Conservation (phyloP, 2,888 invertebrate species). For the Mantis religiosa region DNA sequence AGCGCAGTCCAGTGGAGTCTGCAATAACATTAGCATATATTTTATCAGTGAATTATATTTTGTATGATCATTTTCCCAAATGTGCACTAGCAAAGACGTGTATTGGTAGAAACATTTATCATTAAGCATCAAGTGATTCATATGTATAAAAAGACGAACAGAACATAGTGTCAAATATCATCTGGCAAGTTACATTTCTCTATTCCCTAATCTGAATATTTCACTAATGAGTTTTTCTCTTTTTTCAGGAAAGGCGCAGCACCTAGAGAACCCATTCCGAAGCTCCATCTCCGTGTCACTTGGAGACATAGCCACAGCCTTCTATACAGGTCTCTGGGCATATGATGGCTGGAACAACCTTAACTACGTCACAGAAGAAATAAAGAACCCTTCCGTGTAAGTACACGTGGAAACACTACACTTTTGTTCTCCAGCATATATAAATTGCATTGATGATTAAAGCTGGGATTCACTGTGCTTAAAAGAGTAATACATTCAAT, state of each 20-base stretch:
- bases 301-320: slow-evolving; percentile 86
- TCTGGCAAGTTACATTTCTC: too few relatives aligned
- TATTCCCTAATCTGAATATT: too few relatives aligned
- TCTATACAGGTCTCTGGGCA: slow-evolving; percentile 93
- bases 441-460: neutral
- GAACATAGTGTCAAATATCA: too few relatives aligned
- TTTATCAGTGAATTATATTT: too few relatives aligned
- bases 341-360: slow-evolving; percentile 98
- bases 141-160: too few relatives aligned
- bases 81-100: too few relatives aligned
- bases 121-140: too few relatives aligned
- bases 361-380: slow-evolving; percentile 98
- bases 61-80: too few relatives aligned
- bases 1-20: too few relatives aligned
- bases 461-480: neutral
- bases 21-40: too few relatives aligned
- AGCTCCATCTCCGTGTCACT: slow-evolving; percentile 62
- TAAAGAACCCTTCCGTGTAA: slow-evolving; percentile 90
- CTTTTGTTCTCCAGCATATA: neutral
- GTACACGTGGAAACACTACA: slow-evolving; percentile 36
- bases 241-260: slow-evolving; percentile 73
- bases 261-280: slow-evolving; percentile 78
- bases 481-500: neutral
- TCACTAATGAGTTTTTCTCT: neutral
- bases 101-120: too few relatives aligned